Base-by-base conservation (phyloP, 1,140 invertebrate species). In the Drosophila nasuta region DNA sequence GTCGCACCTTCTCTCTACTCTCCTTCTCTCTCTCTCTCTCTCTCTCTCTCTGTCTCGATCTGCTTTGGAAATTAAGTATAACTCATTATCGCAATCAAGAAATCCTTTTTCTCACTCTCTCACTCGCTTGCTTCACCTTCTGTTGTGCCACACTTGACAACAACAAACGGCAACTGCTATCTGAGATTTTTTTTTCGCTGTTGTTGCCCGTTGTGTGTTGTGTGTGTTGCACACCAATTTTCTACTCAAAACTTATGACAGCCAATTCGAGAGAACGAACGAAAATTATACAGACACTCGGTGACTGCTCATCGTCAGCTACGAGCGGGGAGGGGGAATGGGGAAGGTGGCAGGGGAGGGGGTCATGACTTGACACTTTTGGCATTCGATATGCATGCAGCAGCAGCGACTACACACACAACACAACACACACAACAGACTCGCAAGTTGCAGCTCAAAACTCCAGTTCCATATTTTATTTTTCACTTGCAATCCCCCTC, bases 201-300 rank as follows among this genome's bases (percentile, higher is more conserved):
- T 63, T 54, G 66, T 30, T 60, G 17, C n/a, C 73, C 71, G 74
- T 72, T 75, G 75, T 79, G n/a, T 58, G 15, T 17, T 78, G 78
- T 41, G n/a, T 58, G 67, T 77, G 79, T 87, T 88, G 82, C 82
- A 87, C 82, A 88, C 85, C 83, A 88, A 88, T 88, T 89, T 88
- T 88, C 83, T 88, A 88, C 83, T 88, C 83, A 88, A 83, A 88
- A 89, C 80, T 89, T 88, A 88, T 88, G 83, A 88, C 83, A 88
- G 85, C 83, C 83, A 88, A 88, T 88, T 88, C 85, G 85, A 87
- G 85, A 87, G 77, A 87, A 87, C 69, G 80, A 87, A 88, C 83
- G 77, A 87, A 87, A 87, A 87, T 88, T 87, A 88, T 88, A 87
- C 81, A 78, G 81, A 86, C 75, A 81, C 82, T 86, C 75, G 74